phyloP scores from a whole-genome alignment of 2,113 vertebrate genomes.

The Nibea albiflora region DNA sequence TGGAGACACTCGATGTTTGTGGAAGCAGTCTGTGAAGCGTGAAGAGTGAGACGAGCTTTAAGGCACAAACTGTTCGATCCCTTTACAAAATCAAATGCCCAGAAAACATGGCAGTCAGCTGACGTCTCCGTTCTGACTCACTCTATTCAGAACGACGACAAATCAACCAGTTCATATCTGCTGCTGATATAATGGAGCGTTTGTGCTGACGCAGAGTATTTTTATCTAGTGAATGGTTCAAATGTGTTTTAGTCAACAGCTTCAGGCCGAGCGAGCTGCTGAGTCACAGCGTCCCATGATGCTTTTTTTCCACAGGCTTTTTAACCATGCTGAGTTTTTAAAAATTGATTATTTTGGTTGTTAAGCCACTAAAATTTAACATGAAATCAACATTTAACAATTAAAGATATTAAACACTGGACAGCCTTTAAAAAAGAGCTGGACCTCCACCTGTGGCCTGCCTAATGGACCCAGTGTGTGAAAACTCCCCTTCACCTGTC shows the following conservation, averaged over 20 bases:
- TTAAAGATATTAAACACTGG: not conserved
- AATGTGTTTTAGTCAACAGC: conserved; percentile 5
- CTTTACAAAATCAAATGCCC: conserved; percentile 32
- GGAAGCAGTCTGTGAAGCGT: no score
- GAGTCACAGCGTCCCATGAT: not conserved
- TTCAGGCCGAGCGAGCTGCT: conserved; percentile 5
- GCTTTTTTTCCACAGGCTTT: not conserved
- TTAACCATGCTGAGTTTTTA: not conserved
- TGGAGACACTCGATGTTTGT: no score
- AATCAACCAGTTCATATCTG: not conserved
- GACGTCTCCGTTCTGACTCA: not conserved
- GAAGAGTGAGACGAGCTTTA: conserved; percentile 18
- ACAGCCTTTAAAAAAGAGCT: not conserved
- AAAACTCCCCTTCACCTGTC: not conserved
- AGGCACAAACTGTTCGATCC: conserved; percentile 48
- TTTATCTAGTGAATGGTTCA: not conserved
- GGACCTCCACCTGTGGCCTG: not conserved
- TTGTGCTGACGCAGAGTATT: not conserved
- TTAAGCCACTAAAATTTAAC: not conserved
- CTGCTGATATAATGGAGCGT: not conserved
- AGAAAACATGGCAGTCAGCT: not conserved
- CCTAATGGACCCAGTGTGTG: not conserved
- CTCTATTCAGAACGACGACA: no score
- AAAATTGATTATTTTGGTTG: not conserved
- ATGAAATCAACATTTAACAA: not conserved